Conservation (phyloP, 2,113 vertebrate genomes). For the Thalassarche chlororhynchos region DNA sequence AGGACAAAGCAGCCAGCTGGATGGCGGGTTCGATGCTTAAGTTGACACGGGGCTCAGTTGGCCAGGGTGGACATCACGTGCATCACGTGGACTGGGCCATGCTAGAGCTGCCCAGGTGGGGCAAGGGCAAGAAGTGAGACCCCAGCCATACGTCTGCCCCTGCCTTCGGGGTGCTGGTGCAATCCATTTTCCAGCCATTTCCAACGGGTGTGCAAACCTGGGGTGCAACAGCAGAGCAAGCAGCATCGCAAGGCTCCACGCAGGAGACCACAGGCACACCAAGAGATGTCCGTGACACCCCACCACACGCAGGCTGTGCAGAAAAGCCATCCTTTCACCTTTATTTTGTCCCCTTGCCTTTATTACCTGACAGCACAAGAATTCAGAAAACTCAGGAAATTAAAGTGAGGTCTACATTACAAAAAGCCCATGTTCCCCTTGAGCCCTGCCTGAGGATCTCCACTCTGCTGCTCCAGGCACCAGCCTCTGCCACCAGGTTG, state of each 20-base stretch:
- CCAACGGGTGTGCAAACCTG: not conserved
- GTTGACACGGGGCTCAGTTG: accelerated
- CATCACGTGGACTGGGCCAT: not conserved
- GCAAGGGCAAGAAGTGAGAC: not conserved
- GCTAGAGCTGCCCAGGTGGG: not conserved
- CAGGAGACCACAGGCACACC: not conserved
- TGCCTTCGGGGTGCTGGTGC: not conserved
- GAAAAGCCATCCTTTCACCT: not conserved
- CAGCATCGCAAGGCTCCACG: not conserved
- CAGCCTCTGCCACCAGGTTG: not conserved
- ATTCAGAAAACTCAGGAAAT: not conserved
- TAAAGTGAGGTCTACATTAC: not conserved
- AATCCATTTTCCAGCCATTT: not conserved
- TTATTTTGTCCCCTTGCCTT: not conserved
- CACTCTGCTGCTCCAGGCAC: not conserved
- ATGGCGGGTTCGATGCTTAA: not conserved
- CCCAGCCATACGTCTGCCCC: not conserved
- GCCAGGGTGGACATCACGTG: not conserved
- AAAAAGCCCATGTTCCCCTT: not conserved
- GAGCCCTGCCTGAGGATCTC: not conserved
- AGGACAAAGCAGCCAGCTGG: not conserved
- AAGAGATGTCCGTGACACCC: not conserved
- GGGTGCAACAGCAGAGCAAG: not conserved
- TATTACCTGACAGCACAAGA: not conserved
- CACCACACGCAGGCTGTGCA: not conserved